Percentiles rank a stretch among this genome's conserved stretches.
Conservation (phyloP, 2,888 invertebrate species). For the Chorisops tibialis region DNA sequence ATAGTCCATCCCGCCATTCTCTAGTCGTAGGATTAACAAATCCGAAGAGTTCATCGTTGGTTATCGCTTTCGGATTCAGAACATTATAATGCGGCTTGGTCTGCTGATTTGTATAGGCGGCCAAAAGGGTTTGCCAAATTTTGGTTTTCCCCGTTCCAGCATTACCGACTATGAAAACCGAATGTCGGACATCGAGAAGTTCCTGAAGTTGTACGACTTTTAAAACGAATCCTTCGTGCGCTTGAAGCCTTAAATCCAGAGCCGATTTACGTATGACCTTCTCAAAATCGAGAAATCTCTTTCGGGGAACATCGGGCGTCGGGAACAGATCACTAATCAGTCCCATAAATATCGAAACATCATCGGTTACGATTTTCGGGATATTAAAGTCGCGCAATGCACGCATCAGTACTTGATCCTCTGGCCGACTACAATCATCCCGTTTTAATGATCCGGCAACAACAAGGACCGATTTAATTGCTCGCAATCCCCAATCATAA, state of each 20-base stretch:
- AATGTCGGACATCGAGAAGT: slow-evolving; percentile 89
- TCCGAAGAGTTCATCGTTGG: slow-evolving; percentile 92
- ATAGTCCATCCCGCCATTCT: slow-evolving; percentile 89
- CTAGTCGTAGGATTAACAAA: slow-evolving; percentile 89
- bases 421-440: slow-evolving; percentile 72
- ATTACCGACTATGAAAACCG: slow-evolving; percentile 83
- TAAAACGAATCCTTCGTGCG: slow-evolving; percentile 84
- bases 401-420: slow-evolving; percentile 93
- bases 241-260: slow-evolving; percentile 79
- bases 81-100: slow-evolving; percentile 81
- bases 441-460: slow-evolving; percentile 91
- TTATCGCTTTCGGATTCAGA: slow-evolving; percentile 89
- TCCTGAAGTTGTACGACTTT: slow-evolving; percentile 88
- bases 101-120: slow-evolving; percentile 65
- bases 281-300: slow-evolving; percentile 83
- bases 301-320: slow-evolving; percentile 86
- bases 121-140: slow-evolving; percentile 87
- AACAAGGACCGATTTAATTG: slow-evolving; percentile 93
- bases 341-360: slow-evolving; percentile 90
- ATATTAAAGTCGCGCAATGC: slow-evolving; percentile 92
- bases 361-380: slow-evolving; percentile 92
- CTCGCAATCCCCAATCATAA: slow-evolving; percentile 97
- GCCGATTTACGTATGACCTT: slow-evolving; percentile 74
- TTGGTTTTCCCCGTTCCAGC: slow-evolving; percentile 91
- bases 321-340: slow-evolving; percentile 92